phyloP scores from a whole-genome alignment of 2,113 vertebrate genomes.

The Leucopsar rothschildi region DNA sequence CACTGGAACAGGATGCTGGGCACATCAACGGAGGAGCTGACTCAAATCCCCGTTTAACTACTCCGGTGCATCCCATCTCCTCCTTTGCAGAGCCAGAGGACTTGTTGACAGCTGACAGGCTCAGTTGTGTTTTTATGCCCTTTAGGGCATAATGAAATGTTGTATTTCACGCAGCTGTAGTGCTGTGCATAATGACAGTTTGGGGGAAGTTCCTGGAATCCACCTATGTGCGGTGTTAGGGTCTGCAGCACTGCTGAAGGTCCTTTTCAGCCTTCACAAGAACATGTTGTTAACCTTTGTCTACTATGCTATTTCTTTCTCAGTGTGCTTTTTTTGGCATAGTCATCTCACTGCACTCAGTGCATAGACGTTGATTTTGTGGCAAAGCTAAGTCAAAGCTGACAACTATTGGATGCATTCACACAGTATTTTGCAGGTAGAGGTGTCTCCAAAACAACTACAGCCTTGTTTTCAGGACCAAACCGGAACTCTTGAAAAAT shows the following conservation, averaged over 20 bases:
- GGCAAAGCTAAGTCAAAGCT: not conserved
- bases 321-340: not conserved
- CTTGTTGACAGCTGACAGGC: not conserved
- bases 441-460: not conserved
- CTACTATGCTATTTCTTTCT: not conserved
- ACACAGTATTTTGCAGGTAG: not conserved
- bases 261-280: not conserved
- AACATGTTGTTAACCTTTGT: not conserved
- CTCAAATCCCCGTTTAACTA: not conserved
- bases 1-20: not conserved
- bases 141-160: not conserved
- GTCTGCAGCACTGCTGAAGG: not conserved
- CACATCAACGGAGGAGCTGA: not conserved
- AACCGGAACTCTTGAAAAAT: not conserved
- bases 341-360: not conserved
- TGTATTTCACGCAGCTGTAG: not conserved
- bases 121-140: not conserved
- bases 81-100: not conserved
- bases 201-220: not conserved
- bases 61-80: not conserved
- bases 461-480: not conserved
- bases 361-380: not conserved
- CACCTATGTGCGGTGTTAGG: not conserved
- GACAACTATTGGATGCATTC: not conserved
- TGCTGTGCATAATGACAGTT: not conserved